Base-by-base conservation (phyloP, 2,888 invertebrate species). In the Chaetoderma sp. region DNA sequence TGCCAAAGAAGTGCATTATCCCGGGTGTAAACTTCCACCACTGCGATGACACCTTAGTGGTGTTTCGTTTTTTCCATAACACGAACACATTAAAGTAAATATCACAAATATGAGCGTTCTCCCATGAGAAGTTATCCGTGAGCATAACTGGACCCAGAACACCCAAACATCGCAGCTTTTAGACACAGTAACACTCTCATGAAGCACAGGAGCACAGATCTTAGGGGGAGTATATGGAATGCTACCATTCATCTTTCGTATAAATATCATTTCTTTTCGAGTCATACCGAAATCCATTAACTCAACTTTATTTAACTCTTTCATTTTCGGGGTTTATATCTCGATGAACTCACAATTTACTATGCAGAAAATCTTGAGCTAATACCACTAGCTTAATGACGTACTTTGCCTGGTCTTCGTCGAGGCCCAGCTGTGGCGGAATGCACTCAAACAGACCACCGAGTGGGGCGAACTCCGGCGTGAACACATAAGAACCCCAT, bases 241-340 rank as follows among this genome's bases (percentile, higher is more conserved):
- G 93, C 96, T 83, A 60, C 80, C 81, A 65, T 81, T 82, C n/a
- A 79, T 80, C 69, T 85, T 85, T 30, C 85, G 72, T 45, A 86
- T 82, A 72, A 83, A 72, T 44, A 82, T 79, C 2, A 83, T 83
- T 42, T 80, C 79, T 63, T 80, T 81, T 49, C 94, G 90, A 0
- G 96, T 96, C 87, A 96, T 95, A 8, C 96, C 97, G 82, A 98
- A 97, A 88, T 97, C 98, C 85, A 96, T 96, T 64, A 98, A 89
- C 87, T 98, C 98, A 60, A 98, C 95, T 75, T 94, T 91, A 62
- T 93, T 93, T 87, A 95, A 95, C 86, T 96, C 95, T 52, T 93
- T 93, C 92, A 85, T 94, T 93, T 87, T 98, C 96, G 52, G 98
- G 90, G 86, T 97, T 96, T 18, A 98, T 93, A 86, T 98, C 98